A percentile compares a stretch with the other conserved stretches of the same genome.
phyloP scores from a whole-genome alignment of 2,888 invertebrate genomes.

The Archaeoteleia sp. region DNA sequence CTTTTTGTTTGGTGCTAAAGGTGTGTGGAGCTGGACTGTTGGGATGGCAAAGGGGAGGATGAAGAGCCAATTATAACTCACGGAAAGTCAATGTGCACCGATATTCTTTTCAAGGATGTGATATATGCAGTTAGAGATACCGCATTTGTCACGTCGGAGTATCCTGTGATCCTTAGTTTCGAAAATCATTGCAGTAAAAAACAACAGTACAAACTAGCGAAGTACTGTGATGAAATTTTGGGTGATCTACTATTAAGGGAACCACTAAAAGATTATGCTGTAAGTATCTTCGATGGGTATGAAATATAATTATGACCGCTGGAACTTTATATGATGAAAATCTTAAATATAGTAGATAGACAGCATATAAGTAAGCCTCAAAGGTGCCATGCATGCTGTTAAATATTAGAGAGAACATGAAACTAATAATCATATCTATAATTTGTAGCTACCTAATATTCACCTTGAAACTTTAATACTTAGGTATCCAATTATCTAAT shows the following conservation, averaged over 20 bases:
- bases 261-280: slow-evolving; percentile 89
- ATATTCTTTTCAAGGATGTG: slow-evolving; percentile 98
- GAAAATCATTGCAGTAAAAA: slow-evolving; percentile 99
- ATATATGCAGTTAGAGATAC: slow-evolving; percentile 98
- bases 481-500: no score
- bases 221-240: slow-evolving; percentile 99
- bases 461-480: no score
- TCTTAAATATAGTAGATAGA: no score
- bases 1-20: slow-evolving; percentile 75
- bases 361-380: no score
- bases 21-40: slow-evolving; percentile 98
- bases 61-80: slow-evolving; percentile 99
- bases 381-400: no score
- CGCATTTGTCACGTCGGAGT: slow-evolving; percentile 98
- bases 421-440: no score
- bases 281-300: slow-evolving; percentile 72
- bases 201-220: slow-evolving; percentile 98
- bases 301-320: no score
- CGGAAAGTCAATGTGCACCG: slow-evolving; percentile 99
- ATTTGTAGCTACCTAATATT: no score
- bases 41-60: slow-evolving; percentile 98
- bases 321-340: no score
- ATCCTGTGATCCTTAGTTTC: slow-evolving; percentile 97
- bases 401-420: no score
- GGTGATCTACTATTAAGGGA: slow-evolving; percentile 94